Percentiles rank a stretch among this genome's conserved stretches.
Evolutionary conservation across 2,113 vertebrate genomes (phyloP).

Genomic region (Amazona vittata): DNA sequence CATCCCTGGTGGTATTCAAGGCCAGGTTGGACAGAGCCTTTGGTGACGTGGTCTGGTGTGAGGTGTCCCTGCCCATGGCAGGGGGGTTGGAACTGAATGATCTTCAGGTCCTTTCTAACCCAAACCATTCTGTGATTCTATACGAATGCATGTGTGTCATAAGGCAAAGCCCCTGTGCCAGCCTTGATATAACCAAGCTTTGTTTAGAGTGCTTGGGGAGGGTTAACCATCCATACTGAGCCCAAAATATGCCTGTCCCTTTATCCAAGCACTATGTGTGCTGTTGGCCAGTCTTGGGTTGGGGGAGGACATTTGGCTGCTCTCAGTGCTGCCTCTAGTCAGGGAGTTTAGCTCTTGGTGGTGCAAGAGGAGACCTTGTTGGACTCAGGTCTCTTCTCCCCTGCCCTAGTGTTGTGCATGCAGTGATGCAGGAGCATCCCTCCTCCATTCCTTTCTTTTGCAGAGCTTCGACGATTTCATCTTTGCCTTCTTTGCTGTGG

Average conservation of each 20-base stretch:
- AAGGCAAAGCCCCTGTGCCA: neutral
- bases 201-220: neutral
- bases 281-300: neutral
- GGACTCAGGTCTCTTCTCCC: neutral
- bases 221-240: neutral
- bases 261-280: neutral
- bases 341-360: neutral
- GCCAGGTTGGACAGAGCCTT: neutral
- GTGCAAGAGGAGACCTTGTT: neutral
- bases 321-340: neutral
- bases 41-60: neutral
- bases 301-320: neutral
- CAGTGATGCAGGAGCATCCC: neutral
- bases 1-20: neutral
- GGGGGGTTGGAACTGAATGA: neutral
- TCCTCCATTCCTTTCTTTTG: conserved; percentile 6
- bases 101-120: neutral
- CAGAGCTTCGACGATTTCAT: conserved; percentile 99
- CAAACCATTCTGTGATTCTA: neutral
- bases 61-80: neutral
- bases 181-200: neutral
- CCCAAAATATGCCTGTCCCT: neutral
- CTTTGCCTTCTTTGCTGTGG: conserved; percentile 98
- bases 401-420: rapidly evolving
- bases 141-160: rapidly evolving